Evolutionary conservation across 1,140 invertebrate species (phyloP).

Genomic region (Diploscapter pachys): DNA sequence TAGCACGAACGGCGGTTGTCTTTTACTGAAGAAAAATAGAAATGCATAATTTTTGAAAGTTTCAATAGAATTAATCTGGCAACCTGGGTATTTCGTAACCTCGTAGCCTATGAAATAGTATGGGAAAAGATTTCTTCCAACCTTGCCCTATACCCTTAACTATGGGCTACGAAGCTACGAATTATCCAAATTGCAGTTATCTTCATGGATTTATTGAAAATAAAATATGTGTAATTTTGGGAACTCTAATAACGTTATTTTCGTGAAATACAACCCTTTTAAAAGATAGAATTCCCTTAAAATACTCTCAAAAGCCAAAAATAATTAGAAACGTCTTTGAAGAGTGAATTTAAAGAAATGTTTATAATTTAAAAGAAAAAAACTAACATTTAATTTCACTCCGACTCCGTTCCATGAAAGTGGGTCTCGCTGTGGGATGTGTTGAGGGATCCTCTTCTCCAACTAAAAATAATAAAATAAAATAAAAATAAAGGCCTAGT

Average conservation of each 20-base stretch:
- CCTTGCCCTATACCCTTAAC: no score
- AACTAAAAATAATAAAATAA: constrained; percentile 64
- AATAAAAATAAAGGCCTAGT: no score
- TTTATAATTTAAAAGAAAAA: background rate
- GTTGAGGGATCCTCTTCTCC: constrained; percentile 89
- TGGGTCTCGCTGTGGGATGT: constrained; percentile 86
- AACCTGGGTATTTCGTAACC: background rate
- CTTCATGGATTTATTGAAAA: background rate
- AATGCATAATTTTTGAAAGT: background rate
- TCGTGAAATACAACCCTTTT: no score
- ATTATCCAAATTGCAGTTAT: no score
- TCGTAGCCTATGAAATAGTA: background rate
- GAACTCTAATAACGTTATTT: no score
- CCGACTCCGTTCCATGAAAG: constrained; percentile 92
- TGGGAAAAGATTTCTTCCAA: no score
- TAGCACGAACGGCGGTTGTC: constrained; percentile 54
- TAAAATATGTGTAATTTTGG: no score
- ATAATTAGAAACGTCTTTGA: background rate
- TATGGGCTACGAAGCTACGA: no score
- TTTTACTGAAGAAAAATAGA: constrained; percentile 43
- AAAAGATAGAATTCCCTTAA: no score
- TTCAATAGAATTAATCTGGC: background rate
- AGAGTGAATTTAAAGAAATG: background rate
- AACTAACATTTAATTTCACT: constrained; percentile 67
- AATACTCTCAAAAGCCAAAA: no score